Percentiles rank a stretch among this genome's conserved stretches.
Conservation (phyloP, 1,140 invertebrate species). For the Phortica variegata region DNA sequence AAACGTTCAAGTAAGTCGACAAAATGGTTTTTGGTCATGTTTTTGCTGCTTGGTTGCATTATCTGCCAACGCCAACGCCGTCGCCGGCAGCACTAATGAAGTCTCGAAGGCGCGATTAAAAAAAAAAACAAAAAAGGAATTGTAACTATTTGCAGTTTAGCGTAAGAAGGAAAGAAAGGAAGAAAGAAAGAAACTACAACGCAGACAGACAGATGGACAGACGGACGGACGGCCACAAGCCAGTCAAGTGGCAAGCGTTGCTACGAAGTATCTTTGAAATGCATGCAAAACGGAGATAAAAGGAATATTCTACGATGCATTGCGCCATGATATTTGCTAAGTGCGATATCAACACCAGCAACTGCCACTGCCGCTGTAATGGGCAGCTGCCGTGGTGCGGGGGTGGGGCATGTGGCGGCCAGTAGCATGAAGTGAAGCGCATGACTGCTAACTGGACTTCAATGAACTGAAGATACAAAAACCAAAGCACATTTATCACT, state of each 20-base stretch:
- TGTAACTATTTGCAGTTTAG: conserved; percentile 47
- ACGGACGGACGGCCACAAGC: conserved; percentile 5
- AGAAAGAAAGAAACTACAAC: conserved; percentile 32
- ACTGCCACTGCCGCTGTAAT: too few relatives aligned
- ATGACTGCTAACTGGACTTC: conserved; percentile 28
- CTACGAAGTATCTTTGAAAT: conserved; percentile 11
- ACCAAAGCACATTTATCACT: conserved; percentile 52
- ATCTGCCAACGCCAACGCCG: too few relatives aligned
- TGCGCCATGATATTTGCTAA: too few relatives aligned
- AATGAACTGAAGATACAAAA: conserved; percentile 54
- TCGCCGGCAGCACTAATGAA: conserved; percentile 36
- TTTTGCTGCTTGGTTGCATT: conserved; percentile 17
- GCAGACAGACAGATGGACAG: conserved; percentile 16
- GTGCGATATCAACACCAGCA: too few relatives aligned
- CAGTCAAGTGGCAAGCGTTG: conserved; percentile 11
- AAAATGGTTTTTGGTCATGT: conserved; percentile 3
- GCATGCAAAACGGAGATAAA: conserved; percentile 51
- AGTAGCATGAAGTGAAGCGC: not conserved
- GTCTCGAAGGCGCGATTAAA: conserved; percentile 54
- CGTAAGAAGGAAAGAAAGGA: not conserved
- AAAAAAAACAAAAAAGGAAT: too few relatives aligned
- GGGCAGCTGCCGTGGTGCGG: not conserved
- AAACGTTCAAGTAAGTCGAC: too few relatives aligned
- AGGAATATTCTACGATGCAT: too few relatives aligned
- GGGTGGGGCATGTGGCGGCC: not conserved